Conservation (phyloP, 2,113 vertebrate genomes). For the Sporophila hypoxantha region DNA sequence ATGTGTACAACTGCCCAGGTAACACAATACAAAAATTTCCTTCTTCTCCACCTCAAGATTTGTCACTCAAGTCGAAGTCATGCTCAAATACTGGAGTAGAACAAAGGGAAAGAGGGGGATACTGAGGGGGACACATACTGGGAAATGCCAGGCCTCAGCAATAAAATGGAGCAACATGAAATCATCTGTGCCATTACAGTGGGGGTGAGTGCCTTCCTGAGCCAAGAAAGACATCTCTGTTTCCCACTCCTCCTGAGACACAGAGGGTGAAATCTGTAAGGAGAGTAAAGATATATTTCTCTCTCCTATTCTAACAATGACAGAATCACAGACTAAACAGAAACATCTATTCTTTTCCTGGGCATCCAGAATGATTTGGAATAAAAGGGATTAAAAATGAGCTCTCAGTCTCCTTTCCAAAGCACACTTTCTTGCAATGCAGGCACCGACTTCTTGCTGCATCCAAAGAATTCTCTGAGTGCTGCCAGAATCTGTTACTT, state of each 20-base stretch:
- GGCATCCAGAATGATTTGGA: background rate
- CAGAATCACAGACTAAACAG: background rate
- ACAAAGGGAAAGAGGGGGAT: background rate
- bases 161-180: slow-evolving; percentile 6
- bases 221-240: background rate
- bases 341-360: background rate
- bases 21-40: background rate
- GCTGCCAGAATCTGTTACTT: background rate
- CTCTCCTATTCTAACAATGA: background rate
- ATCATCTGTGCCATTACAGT: slow-evolving; percentile 2
- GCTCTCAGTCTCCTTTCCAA: background rate
- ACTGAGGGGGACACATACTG: background rate
- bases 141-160: slow-evolving; percentile 40
- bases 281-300: background rate
- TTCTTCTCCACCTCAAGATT: background rate
- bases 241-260: background rate
- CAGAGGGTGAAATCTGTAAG: background rate
- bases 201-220: slow-evolving; percentile 16
- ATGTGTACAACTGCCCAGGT: background rate
- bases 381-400: background rate
- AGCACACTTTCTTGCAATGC: background rate
- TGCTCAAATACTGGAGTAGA: background rate
- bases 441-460: background rate
- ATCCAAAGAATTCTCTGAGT: background rate
- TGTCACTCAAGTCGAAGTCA: background rate